These are phyloP conservation scores for Argya squamiceps DNA, from an alignment of 2,797 vertebrate genomes.

Conservation along the genomic window DNA sequence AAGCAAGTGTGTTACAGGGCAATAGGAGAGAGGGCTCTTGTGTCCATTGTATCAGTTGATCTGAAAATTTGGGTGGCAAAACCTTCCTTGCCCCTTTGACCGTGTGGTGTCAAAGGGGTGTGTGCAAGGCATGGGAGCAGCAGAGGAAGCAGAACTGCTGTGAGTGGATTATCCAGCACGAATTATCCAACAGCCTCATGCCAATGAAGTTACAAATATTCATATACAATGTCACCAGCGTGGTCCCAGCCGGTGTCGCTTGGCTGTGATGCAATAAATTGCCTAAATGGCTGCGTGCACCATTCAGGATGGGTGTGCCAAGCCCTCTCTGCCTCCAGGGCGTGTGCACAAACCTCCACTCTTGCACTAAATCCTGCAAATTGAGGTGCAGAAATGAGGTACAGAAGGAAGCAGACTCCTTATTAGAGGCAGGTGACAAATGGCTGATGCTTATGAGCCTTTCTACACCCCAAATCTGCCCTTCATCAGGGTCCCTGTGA, in stretches of 20 bases:
- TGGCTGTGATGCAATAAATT: background rate
- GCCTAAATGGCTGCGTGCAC: rapidly evolving
- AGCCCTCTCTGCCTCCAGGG: background rate
- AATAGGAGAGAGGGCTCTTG: background rate
- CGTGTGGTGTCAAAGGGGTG: background rate
- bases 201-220: background rate
- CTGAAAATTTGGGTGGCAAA: background rate
- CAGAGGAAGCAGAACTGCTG: background rate
- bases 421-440: background rate
- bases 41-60: background rate
- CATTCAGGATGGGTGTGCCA: background rate
- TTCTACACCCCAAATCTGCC: background rate
- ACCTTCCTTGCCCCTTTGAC: rapidly evolving
- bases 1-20: background rate
- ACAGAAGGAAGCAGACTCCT: background rate
- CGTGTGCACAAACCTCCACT: background rate
- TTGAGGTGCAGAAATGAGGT: background rate
- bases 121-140: background rate
- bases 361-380: background rate
- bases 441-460: background rate
- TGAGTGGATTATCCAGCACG: background rate
- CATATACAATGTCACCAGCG: background rate
- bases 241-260: background rate
- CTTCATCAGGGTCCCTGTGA: background rate
- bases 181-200: background rate